Base-by-base conservation (phyloP, 2,888 invertebrate genomes). In the Eurytoma californica region DNA sequence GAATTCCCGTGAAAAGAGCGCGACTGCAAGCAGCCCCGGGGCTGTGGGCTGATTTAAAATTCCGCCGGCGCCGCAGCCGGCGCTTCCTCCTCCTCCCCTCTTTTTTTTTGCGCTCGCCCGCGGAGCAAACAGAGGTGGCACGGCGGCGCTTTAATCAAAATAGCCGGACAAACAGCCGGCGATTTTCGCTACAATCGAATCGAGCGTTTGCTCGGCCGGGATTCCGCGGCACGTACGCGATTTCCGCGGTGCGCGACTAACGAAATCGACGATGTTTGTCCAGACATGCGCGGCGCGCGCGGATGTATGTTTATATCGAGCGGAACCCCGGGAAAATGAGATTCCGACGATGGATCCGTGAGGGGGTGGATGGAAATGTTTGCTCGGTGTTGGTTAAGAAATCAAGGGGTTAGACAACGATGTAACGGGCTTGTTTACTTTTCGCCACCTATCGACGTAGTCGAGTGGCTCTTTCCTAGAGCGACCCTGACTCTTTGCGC, bases 161-260 rank as follows among this genome's bases (percentile, higher is more conserved):
- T 73, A 68, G 47, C 51, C 58, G 18, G 47, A 16, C 20, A 12
- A 39, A 47, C 55, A 39, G 14, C 24, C 24, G 18, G 18, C n/a
- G 14, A 12, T 61, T 68, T 49, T 16, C 18, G 20, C 39, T 53
- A 16, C 77, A 73, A 63, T 77, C 65, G 57, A 61, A 65, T 58
- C 24, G 55, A 53, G 73, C 61, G 49, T 24, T 53, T 30, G 60
- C 39, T 18, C 30, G 39, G 69, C 69, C 66, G 70, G 18, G 66
- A 74, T 79, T 79, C 65, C 70, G 58, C n/a, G 74, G 74, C 74
- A 75, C 74, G 79, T 66, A 66, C 66, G 69, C 74, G 69, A 79
- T 65, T 79, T 24, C 66, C 69, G 65, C 61, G 72, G n/a, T 3
- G 61, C 30, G 30, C 61, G 61, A 20, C 28, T 14, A 76, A 75